Base-by-base conservation (phyloP, 2,113 vertebrate genomes). In the Carassius gibelio region DNA sequence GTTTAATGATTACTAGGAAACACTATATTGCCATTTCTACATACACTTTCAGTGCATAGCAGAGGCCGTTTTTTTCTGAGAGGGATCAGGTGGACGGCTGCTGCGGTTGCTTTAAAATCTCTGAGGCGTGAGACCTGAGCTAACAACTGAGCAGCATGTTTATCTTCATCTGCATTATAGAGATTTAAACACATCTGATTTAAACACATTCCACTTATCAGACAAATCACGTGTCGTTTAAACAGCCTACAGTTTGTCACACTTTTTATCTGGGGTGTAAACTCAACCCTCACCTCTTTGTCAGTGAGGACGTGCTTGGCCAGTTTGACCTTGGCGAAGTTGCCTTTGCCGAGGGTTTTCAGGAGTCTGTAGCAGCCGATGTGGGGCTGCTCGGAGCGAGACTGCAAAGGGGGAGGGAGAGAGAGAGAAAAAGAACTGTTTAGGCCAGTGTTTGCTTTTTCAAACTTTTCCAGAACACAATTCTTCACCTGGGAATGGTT, bases 341-440 rank as follows among this genome's bases (percentile, higher is more conserved):
- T 96, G 36, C 96, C 96, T 88, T 96, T 96, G 91, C 96, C 96
- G 19, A 96, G 96, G 59, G 96, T 96, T 90, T 96, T 96, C 69
- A 96, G 93, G 66, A 96, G 94, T 5, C 96, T 74, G 81, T 91
- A 91, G 80, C 88, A 88, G 38, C 90, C 90, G 59, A 91, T 80
- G 87, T 96, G 95, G 2, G 95, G 96, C 90, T 96, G 95, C 75
- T 96, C 96, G 30, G 30, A 30, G 30, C 30, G 30, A 30, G 30
- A 30, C 30, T 30, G 30, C 30, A 30, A 30, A 30, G 30, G 30
- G 30, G 30, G 30, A 30, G 30, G 30, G 30, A 30, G 30, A 30
- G 30, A 69, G 61, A 69, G 59, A 36, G 3, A 52, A 13, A 74
- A 5, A 69, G 7, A 62, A 62, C 13, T 11, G 42, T 30, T 89